Percentiles rank a stretch among this genome's conserved stretches.
phyloP scores from a whole-genome alignment of 2,113 vertebrate genomes.

The Terrapene triunguis region DNA sequence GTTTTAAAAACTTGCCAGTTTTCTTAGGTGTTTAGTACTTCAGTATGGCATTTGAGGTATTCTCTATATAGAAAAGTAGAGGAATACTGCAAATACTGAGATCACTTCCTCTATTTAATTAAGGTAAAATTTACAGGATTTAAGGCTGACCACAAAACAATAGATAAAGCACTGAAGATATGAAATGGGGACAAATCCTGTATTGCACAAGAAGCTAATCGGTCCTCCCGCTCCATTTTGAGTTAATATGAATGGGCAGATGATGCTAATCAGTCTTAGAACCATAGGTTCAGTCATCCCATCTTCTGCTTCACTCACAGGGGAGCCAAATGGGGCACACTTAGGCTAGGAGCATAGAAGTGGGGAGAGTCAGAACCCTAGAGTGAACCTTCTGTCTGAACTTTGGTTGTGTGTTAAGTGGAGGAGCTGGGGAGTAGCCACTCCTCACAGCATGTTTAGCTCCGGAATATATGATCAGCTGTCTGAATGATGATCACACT shows the following conservation, averaged over 20 bases:
- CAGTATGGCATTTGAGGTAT: conserved; percentile 2
- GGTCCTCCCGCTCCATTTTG: conserved; percentile 37
- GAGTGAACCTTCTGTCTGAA: neutral
- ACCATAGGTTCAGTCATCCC: neutral
- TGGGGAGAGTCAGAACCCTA: neutral
- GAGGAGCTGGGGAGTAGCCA: neutral
- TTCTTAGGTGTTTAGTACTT: neutral
- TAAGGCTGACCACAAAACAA: neutral
- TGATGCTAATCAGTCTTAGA: conserved; percentile 31
- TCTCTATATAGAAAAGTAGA: neutral
- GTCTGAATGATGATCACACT: neutral
- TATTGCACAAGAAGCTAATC: conserved; percentile 21
- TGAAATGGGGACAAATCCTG: conserved; percentile 24
- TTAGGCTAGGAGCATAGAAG: neutral
- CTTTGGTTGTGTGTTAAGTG: neutral
- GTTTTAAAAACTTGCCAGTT: conserved; percentile 11
- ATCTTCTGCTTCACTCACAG: neutral
- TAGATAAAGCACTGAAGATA: conserved; percentile 30
- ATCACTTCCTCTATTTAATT: conserved; percentile 39
- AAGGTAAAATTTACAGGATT: conserved; percentile 38
- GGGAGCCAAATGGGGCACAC: conserved; percentile 29
- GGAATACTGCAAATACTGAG: neutral
- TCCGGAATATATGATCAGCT: neutral
- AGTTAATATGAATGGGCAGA: conserved; percentile 30
- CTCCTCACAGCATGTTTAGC: neutral